Evolutionary conservation across 92 coral and sea anemone genomes (phyloP).

Genomic region (Heteractis magnifica): DNA sequence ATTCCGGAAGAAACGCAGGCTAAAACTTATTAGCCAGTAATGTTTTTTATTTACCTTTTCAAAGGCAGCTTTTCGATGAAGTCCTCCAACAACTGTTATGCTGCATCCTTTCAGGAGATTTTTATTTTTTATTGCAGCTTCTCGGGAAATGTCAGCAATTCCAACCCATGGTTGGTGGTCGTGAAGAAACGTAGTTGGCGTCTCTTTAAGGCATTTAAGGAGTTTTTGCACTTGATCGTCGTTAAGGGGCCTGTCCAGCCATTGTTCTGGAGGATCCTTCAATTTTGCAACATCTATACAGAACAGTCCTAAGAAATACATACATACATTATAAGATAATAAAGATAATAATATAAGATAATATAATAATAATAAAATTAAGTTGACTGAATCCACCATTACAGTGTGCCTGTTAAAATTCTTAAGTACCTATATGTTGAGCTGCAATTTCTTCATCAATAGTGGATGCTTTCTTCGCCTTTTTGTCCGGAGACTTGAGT

Average conservation of each 20-base stretch:
- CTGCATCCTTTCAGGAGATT: slow-evolving; percentile 23
- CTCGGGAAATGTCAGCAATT: slow-evolving; percentile 27
- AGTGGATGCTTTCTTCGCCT: background rate
- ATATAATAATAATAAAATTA: background rate
- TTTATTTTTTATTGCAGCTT: background rate
- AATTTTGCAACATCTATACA: slow-evolving; percentile 12
- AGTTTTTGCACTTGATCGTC: slow-evolving; percentile 20
- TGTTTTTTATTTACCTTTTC: slow-evolving; percentile 17
- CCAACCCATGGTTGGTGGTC: slow-evolving; percentile 38
- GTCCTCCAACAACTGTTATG: slow-evolving; percentile 25
- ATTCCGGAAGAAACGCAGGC: no score
- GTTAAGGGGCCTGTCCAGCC: slow-evolving; percentile 44
- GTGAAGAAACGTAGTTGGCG: slow-evolving; percentile 1
- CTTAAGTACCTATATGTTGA: slow-evolving; percentile 16
- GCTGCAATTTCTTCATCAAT: slow-evolving; percentile 5
- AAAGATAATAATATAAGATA: background rate
- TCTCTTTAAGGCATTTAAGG: slow-evolving; percentile 1
- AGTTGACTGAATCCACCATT: background rate
- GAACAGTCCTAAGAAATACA: slow-evolving; percentile 24
- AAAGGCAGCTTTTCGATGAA: slow-evolving; percentile 40
- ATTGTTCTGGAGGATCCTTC: slow-evolving; percentile 25
- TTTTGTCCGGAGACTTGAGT: slow-evolving; percentile 9
- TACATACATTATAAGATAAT: no score
- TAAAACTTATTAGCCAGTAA: no score
- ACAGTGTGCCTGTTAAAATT: background rate